Percentiles rank a stretch among this genome's conserved stretches.
These are phyloP conservation scores for Pangasius larnaudii DNA, from an alignment of 2,797 vertebrate genomes.

Conservation along the genomic window DNA sequence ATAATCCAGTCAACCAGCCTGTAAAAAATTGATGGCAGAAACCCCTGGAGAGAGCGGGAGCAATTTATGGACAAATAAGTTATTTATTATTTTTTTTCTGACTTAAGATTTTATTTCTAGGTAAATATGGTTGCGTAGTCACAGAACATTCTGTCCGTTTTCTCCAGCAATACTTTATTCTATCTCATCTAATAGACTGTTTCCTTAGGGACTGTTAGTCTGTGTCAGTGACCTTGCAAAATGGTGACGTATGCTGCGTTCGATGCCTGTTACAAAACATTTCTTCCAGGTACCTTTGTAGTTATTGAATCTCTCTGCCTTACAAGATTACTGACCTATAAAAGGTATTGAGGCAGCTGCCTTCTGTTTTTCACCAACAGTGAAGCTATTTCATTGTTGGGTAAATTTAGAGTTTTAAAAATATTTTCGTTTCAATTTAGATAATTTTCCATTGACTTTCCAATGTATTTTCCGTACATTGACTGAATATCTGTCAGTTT, in stretches of 20 bases:
- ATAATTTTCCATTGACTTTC: background rate
- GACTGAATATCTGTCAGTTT: background rate
- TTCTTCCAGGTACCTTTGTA: background rate
- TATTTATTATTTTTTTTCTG: background rate
- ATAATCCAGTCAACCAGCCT: slow-evolving; percentile 1
- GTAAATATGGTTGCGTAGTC: background rate
- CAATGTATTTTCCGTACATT: background rate
- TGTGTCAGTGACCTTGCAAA: background rate
- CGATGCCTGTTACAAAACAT: background rate
- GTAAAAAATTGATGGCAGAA: background rate
- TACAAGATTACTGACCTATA: background rate
- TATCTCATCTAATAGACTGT: background rate
- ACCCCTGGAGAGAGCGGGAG: background rate
- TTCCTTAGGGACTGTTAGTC: background rate
- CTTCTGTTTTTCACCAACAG: background rate
- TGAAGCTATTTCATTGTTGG: background rate
- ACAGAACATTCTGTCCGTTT: background rate
- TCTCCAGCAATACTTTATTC: background rate
- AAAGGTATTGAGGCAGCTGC: background rate
- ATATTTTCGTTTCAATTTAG: background rate
- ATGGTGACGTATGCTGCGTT: background rate
- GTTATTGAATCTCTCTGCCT: background rate
- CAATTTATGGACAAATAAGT: background rate
- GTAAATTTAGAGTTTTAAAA: background rate
- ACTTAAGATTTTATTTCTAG: background rate